These are phyloP conservation scores for Ornithoptera alexandrae DNA, from an alignment of 2,888 invertebrate species.

Conservation along the genomic window DNA sequence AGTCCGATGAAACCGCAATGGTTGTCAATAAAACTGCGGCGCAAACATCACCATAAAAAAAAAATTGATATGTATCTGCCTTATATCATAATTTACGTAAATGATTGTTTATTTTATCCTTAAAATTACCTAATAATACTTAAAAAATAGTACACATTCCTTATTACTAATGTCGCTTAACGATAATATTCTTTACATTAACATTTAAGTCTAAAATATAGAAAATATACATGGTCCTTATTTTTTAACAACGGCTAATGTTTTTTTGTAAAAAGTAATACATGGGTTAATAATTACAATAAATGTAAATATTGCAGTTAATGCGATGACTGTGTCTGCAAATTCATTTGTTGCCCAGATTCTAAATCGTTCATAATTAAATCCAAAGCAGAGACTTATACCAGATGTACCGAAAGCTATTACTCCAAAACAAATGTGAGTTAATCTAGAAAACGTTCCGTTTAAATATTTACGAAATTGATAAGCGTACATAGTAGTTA, in stretches of 20 bases:
- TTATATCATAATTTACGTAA: background rate
- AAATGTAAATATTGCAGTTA: slow-evolving; percentile 43
- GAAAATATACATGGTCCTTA: background rate
- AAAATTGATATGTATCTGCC: background rate
- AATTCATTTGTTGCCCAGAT: slow-evolving; percentile 41
- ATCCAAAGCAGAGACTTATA: slow-evolving; percentile 52
- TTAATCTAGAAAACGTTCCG: slow-evolving; percentile 40
- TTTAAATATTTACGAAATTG: slow-evolving; percentile 38
- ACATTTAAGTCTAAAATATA: background rate
- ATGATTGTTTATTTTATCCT: background rate
- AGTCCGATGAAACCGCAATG: no score
- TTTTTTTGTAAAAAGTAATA: slow-evolving; percentile 41
- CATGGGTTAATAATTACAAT: slow-evolving; percentile 50
- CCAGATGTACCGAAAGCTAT: slow-evolving; percentile 46
- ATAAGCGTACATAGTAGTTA: slow-evolving; percentile 42
- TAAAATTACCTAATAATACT: background rate
- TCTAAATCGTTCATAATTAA: slow-evolving; percentile 49
- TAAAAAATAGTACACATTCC: background rate
- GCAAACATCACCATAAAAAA: no score
- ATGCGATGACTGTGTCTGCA: slow-evolving; percentile 44
- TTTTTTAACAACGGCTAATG: slow-evolving; percentile 25
- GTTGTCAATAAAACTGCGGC: no score
- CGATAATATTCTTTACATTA: background rate
- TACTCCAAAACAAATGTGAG: slow-evolving; percentile 45
- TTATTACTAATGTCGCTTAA: background rate